Percentiles rank a stretch among this genome's conserved stretches.
Evolutionary conservation across 2,113 vertebrate genomes (phyloP).

Genomic region (Orientallactaga bullata): DNA sequence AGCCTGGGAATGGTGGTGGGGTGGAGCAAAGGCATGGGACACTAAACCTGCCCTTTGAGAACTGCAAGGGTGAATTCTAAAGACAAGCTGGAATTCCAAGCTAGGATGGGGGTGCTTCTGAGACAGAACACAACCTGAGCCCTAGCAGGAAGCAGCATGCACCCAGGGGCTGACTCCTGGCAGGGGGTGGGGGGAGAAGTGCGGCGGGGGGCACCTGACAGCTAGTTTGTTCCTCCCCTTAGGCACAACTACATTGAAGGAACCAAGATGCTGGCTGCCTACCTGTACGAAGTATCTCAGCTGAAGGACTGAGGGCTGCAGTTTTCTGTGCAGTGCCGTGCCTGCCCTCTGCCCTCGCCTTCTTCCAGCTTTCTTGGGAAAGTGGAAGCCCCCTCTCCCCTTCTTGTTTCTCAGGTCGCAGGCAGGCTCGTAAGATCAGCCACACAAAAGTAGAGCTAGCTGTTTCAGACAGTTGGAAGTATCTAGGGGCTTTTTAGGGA

Average conservation of each 20-base stretch:
- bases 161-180: fast-evolving
- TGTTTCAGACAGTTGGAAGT: fast-evolving
- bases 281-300: conserved; percentile 96
- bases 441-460: fast-evolving
- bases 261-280: conserved; percentile 94
- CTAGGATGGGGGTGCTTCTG: fast-evolving
- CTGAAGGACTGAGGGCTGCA: conserved; percentile 83
- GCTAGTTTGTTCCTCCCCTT: conserved; percentile 35
- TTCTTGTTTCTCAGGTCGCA: neutral
- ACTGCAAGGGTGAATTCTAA: neutral
- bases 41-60: neutral
- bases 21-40: too few relatives aligned
- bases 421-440: neutral
- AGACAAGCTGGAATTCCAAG: neutral
- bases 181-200: too few relatives aligned
- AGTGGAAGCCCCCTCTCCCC: neutral
- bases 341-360: neutral
- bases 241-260: conserved; percentile 97
- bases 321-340: fast-evolving
- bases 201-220: fast-evolving
- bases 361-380: neutral
- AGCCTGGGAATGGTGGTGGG: neutral
- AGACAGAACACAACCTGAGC: fast-evolving
- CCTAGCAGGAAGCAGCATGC: fast-evolving
- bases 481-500: neutral